Conservation (phyloP, 2,113 vertebrate species). For the Pomatorhinus ruficollis region DNA sequence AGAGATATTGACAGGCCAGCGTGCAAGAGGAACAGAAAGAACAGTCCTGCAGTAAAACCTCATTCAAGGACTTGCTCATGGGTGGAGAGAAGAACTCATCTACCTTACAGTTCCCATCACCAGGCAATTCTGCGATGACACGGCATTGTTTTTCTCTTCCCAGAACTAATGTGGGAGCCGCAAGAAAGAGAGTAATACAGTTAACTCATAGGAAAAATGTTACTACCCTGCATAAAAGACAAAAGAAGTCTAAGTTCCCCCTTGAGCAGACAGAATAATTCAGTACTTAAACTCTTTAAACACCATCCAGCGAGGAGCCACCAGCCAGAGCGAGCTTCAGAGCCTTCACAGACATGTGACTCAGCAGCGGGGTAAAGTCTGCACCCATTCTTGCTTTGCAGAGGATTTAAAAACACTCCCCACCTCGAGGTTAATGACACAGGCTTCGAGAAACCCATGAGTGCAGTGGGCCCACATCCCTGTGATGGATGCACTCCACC, state of each 20-base stretch:
- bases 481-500: not conserved
- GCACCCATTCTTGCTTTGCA: not conserved
- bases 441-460: not conserved
- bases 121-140: slow-evolving; percentile 26
- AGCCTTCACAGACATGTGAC: not conserved
- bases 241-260: not conserved
- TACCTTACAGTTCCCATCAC: slow-evolving; percentile 37
- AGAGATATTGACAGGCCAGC: not conserved
- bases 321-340: not conserved
- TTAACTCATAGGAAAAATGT: slow-evolving; percentile 2
- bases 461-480: not conserved
- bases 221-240: not conserved
- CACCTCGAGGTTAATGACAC: not conserved
- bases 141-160: slow-evolving; percentile 13
- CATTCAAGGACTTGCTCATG: slow-evolving; percentile 48
- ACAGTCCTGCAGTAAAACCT: slow-evolving; percentile 44
- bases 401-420: not conserved
- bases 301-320: not conserved
- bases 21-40: not conserved
- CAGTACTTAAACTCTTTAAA: not conserved
- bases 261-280: not conserved
- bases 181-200: not conserved
- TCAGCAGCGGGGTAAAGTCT: not conserved
- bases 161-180: not conserved
- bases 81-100: slow-evolving; percentile 55